These are phyloP conservation scores for Nomada fucata DNA, from an alignment of 2,888 invertebrate species.

Conservation along the genomic window DNA sequence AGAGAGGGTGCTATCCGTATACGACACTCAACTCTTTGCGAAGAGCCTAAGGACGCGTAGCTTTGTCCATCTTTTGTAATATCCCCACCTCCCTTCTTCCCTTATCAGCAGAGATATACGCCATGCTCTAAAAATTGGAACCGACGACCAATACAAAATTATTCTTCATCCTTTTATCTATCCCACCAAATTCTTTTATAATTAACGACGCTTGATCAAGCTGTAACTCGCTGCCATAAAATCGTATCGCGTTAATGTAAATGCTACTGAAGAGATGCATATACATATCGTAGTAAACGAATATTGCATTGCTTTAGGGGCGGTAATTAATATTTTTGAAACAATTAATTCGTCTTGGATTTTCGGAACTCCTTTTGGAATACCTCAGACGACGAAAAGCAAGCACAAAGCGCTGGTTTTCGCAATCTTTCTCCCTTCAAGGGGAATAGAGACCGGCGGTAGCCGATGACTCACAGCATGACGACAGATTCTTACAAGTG, in stretches of 20 bases:
- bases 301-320: neutral
- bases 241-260: constrained; percentile 6
- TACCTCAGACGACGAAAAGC: constrained; percentile 14
- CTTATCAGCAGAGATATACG: neutral
- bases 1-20: constrained; percentile 42
- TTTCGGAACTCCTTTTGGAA: constrained; percentile 15
- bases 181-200: constrained; percentile 12
- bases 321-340: constrained; percentile 4
- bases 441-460: constrained; percentile 51
- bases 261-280: neutral
- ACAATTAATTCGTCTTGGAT: constrained; percentile 16
- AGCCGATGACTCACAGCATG: constrained; percentile 74
- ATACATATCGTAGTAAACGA: neutral
- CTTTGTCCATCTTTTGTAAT: constrained; percentile 8
- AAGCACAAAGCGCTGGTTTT: constrained; percentile 48
- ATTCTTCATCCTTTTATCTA: neutral
- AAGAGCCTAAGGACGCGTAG: neutral
- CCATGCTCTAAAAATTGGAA: neutral
- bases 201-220: constrained; percentile 1
- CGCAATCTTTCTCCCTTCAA: constrained; percentile 56
- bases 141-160: neutral
- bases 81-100: neutral
- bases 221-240: neutral
- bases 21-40: constrained; percentile 40
- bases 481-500: constrained; percentile 66